These are phyloP conservation scores for Drosophila nigricruria DNA, from an alignment of 2,888 invertebrate species.

Conservation along the genomic window DNA sequence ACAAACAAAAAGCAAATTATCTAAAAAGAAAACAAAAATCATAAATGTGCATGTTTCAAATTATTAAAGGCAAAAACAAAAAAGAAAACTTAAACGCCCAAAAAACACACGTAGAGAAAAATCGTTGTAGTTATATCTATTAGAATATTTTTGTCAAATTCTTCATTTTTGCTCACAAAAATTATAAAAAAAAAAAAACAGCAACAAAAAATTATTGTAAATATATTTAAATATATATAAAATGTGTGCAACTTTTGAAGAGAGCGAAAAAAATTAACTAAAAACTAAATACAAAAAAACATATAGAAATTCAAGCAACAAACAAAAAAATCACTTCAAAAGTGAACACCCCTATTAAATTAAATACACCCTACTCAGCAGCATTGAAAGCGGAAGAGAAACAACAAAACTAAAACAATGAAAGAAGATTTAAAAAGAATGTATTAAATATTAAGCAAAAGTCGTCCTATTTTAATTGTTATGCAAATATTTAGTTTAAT, in stretches of 20 bases:
- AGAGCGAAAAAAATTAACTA: conserved; percentile 19
- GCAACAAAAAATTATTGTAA: conserved; percentile 52
- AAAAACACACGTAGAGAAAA: conserved; percentile 62
- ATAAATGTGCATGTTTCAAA: conserved; percentile 65
- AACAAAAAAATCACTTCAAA: conserved; percentile 23
- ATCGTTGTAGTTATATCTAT: conserved; percentile 66
- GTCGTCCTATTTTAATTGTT: conserved; percentile 74
- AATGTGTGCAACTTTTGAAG: conserved; percentile 61
- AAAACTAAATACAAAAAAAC: conserved; percentile 14
- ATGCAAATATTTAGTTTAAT: conserved; percentile 69
- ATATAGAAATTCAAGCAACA: conserved; percentile 7
- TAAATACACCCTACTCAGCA: conserved; percentile 9
- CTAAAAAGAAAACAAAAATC: conserved; percentile 33
- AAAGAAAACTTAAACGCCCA: conserved; percentile 11
- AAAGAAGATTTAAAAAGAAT: conserved; percentile 15
- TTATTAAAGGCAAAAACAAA: conserved; percentile 29
- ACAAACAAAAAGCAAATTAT: conserved; percentile 52
- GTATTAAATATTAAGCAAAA: conserved; percentile 49
- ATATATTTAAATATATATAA: conserved; percentile 39
- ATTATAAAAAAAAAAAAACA: conserved; percentile 11
- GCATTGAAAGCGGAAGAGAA: not conserved
- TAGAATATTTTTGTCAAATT: conserved; percentile 54
- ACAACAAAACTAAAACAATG: conserved; percentile 15
- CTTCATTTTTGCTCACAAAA: conserved; percentile 26
- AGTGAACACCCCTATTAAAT: conserved; percentile 25